phyloP scores from a whole-genome alignment of 2,888 invertebrate genomes.

The Leptopilina myrica region DNA sequence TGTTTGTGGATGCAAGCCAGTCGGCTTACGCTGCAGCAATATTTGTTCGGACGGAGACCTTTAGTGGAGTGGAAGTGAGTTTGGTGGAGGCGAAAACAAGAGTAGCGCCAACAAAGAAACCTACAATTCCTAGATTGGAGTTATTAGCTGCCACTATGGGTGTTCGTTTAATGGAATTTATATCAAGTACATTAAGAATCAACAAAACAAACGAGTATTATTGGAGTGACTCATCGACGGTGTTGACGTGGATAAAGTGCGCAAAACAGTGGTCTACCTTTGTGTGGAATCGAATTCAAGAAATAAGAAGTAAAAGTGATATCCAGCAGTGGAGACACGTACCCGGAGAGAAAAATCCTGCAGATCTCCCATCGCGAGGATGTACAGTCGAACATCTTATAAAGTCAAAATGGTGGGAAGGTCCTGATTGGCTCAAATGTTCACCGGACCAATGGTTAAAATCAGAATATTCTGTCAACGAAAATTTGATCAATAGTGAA shows the following conservation, averaged over 20 bases:
- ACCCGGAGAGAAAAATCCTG: too few relatives aligned
- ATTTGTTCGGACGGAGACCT: constrained; percentile 42
- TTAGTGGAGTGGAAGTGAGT: background rate
- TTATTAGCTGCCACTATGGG: constrained; percentile 64
- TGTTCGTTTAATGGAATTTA: constrained; percentile 50
- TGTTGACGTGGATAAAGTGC: constrained; percentile 37
- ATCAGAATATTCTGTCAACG: background rate
- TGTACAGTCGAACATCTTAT: constrained; percentile 52
- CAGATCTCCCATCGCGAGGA: background rate
- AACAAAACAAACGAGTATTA: constrained; percentile 29
- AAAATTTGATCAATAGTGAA: constrained; percentile 40
- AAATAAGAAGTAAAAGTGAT: constrained; percentile 40
- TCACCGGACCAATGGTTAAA: constrained; percentile 31
- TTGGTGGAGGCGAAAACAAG: constrained; percentile 58
- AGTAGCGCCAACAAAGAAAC: constrained; percentile 60
- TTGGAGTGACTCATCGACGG: background rate
- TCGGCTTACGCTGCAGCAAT: constrained; percentile 60
- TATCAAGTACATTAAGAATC: constrained; percentile 34
- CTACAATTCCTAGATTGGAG: constrained; percentile 66
- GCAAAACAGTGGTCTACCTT: constrained; percentile 45
- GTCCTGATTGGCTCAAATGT: constrained; percentile 62
- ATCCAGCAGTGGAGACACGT: constrained; percentile 20
- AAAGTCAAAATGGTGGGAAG: constrained; percentile 66
- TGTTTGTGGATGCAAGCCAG: constrained; percentile 63
- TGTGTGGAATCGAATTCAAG: constrained; percentile 50